Conservation (phyloP, 2,113 vertebrate genomes). For the Muntiacus muntjak region DNA sequence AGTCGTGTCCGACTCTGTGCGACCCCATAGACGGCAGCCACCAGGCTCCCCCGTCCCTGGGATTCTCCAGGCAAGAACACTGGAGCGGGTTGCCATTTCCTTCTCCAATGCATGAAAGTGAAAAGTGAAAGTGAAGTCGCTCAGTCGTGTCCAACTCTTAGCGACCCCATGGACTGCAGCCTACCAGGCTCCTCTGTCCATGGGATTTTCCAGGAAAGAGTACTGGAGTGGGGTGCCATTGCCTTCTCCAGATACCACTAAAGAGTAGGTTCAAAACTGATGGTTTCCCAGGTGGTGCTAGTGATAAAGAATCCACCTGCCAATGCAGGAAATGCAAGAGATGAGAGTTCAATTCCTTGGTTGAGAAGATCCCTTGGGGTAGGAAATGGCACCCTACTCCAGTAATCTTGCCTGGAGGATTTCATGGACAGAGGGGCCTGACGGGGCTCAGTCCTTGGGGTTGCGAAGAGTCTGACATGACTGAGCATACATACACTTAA, state of each 20-base stretch:
- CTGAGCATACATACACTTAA: background rate
- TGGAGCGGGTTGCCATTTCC: too few relatives aligned
- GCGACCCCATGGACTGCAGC: too few relatives aligned
- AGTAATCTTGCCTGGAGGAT: background rate
- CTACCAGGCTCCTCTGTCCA: too few relatives aligned
- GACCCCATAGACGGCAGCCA: too few relatives aligned
- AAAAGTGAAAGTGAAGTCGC: too few relatives aligned
- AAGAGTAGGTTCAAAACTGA: background rate
- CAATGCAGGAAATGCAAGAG: background rate
- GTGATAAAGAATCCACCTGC: background rate
- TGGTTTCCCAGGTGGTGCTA: background rate
- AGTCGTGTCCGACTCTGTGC: too few relatives aligned
- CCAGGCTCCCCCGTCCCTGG: too few relatives aligned
- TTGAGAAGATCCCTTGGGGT: background rate
- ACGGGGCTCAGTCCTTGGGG: rapidly evolving
- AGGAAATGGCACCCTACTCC: background rate
- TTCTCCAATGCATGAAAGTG: too few relatives aligned
- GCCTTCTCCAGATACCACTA: background rate
- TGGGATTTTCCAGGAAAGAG: too few relatives aligned
- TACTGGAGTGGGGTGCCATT: too few relatives aligned
- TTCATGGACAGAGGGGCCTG: background rate
- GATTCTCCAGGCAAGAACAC: too few relatives aligned
- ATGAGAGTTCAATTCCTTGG: background rate
- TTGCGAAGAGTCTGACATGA: background rate
- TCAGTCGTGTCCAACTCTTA: too few relatives aligned